phyloP scores from a whole-genome alignment of 1,140 invertebrate genomes.

The Drosophila teissieri region DNA sequence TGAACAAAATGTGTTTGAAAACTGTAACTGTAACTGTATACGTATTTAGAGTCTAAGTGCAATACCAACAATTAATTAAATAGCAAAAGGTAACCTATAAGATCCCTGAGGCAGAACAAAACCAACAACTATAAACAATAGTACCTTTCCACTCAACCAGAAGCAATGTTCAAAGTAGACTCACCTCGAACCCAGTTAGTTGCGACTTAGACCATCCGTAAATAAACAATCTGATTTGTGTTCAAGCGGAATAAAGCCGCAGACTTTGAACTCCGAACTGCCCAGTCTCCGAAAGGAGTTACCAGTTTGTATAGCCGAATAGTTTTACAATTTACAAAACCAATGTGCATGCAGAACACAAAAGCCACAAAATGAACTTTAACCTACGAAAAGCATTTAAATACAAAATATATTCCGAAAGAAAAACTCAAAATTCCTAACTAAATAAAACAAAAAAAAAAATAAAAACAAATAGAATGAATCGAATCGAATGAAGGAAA shows the following conservation, averaged over 20 bases:
- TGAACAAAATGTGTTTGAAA: slow-evolving; percentile 61
- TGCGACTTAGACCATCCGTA: slow-evolving; percentile 30
- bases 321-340: slow-evolving; percentile 42
- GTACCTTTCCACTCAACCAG: slow-evolving; percentile 69
- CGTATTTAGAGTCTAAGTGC: slow-evolving; percentile 81
- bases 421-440: slow-evolving; percentile 77
- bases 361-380: slow-evolving; percentile 33
- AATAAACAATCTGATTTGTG: slow-evolving; percentile 62
- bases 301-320: slow-evolving; percentile 21
- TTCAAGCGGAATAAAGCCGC: slow-evolving; percentile 46
- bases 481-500: slow-evolving; percentile 22
- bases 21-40: slow-evolving; percentile 74
- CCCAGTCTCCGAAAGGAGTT: slow-evolving; percentile 17
- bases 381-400: slow-evolving; percentile 47
- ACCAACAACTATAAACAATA: slow-evolving; percentile 68
- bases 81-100: slow-evolving; percentile 52
- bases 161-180: slow-evolving; percentile 33
- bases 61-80: slow-evolving; percentile 63
- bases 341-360: slow-evolving; percentile 21
- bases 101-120: slow-evolving; percentile 50
- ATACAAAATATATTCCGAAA: slow-evolving; percentile 67
- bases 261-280: slow-evolving; percentile 51
- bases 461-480: slow-evolving; percentile 17
- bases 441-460: slow-evolving; percentile 46
- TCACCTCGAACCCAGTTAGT: slow-evolving; percentile 20